phyloP scores from a whole-genome alignment of 2,797 vertebrate species.

The Danio albolineatus region DNA sequence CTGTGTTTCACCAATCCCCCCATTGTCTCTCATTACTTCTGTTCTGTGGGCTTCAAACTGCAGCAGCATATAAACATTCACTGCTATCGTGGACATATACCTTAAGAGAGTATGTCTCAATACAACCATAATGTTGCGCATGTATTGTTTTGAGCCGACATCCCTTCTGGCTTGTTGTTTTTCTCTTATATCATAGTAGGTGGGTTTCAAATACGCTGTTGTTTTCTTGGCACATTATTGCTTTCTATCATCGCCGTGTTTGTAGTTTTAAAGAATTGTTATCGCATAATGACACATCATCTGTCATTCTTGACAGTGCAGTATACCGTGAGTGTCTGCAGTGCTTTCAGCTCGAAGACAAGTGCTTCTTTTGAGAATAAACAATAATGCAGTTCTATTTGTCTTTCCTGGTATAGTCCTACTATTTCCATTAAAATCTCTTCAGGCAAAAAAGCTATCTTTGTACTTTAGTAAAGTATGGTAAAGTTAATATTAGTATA shows the following conservation, averaged over 20 bases:
- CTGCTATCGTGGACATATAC: slow-evolving; percentile 29
- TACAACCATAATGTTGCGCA: background rate
- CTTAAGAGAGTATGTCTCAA: slow-evolving; percentile 33
- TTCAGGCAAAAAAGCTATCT: no score
- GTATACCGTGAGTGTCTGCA: background rate
- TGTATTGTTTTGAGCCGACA: slow-evolving; percentile 12
- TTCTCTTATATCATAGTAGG: slow-evolving; percentile 17
- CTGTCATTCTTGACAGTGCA: slow-evolving; percentile 2
- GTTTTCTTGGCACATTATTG: slow-evolving; percentile 32
- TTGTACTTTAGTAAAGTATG: no score
- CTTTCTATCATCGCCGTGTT: slow-evolving; percentile 28
- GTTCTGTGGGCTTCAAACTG: slow-evolving; percentile 64
- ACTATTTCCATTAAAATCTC: no score
- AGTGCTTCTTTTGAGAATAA: background rate
- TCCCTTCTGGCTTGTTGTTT: slow-evolving; percentile 19
- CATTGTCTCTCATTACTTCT: slow-evolving; percentile 58
- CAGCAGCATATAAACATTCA: slow-evolving; percentile 58
- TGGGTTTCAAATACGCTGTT: slow-evolving; percentile 28
- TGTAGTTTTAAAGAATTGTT: slow-evolving; percentile 28
- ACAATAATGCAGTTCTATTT: background rate
- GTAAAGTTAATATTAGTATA: no score
- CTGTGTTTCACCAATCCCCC: slow-evolving; percentile 58
- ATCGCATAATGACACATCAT: slow-evolving; percentile 22
- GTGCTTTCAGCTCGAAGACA: slow-evolving; percentile 28
- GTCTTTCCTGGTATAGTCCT: no score